Evolutionary conservation across 2,113 vertebrate genomes (phyloP), one percentile per base, ranked within the genome.

Genomic region (Trematomus loennbergii): DNA sequence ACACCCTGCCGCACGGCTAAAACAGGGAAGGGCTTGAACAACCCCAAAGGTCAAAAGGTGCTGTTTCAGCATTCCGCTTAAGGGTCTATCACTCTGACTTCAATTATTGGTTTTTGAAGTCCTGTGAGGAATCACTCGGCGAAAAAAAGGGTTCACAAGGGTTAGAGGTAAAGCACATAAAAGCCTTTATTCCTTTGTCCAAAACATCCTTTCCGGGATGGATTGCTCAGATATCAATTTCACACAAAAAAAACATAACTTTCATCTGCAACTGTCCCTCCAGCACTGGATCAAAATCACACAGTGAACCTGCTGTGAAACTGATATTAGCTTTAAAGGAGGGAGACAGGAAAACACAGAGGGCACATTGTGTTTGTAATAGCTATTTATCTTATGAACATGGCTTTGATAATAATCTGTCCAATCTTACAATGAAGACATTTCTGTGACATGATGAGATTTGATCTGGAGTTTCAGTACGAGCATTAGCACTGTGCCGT

Each of bases 321-420:
- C 53, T 64, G 79, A 92, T 88, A 86, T 66, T 1, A 50, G 53
- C 71, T 66, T 88, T 78, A 74, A 40, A 52, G 33, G 29, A 52
- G 25, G 29, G 72, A 82, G 48, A 60, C 43, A 10, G 43, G 61
- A 0, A 48, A 66, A 66, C 20, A 89, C 81, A 91, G 79, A 86
- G 65, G 78, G 40, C 57, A 53, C 87, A 84, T 79, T 91, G 83
- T 90, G 8, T 85, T 71, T 72, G 58, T 64, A 69, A 50, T 43
- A 75, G 77, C 49, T 68, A 81, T 88, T 85, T 68, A 80, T 83
- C 74, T 73, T 81, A 74, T 40, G 18, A 78, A 81, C 63, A 71
- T 18, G 77, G 75, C 90, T 91, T 88, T 90, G 88, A 89, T 86
- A 83, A 87, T 83, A 75, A 88, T 85, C 84, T 67, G 64, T 74